phyloP scores from a whole-genome alignment of 2,113 vertebrate species.

The Sceloporus tristichus region DNA sequence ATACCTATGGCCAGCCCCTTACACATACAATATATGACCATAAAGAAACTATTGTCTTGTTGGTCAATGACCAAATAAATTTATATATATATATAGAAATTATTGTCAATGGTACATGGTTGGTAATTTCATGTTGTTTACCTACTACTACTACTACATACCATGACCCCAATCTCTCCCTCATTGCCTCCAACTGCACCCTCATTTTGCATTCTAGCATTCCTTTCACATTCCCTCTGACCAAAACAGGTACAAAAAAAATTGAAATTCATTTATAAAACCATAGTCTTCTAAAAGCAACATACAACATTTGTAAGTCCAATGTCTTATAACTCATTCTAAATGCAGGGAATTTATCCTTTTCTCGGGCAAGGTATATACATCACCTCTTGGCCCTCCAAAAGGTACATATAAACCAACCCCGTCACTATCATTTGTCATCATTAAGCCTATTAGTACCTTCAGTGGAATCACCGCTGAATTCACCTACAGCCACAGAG shows the following conservation, averaged over 20 bases:
- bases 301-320: background rate
- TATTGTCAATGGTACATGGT: too few species aligned
- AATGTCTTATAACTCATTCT: background rate
- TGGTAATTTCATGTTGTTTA: background rate
- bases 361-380: background rate
- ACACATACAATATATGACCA: background rate
- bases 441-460: constrained; percentile 70
- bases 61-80: too few species aligned
- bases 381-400: background rate
- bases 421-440: too few species aligned
- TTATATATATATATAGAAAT: too few species aligned
- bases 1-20: too few species aligned
- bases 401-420: background rate
- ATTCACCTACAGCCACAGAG: constrained; percentile 91
- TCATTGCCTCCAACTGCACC: background rate
- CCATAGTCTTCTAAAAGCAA: background rate
- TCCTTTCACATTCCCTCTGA: background rate
- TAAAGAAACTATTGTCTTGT: background rate
- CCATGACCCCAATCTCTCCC: background rate
- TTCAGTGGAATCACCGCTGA: constrained; percentile 87
- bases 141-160: too few species aligned
- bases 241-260: background rate
- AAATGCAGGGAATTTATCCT: background rate
- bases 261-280: background rate
- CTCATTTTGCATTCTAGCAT: background rate